Conservation (phyloP, 2,113 vertebrate genomes). For the Anoplopoma fimbria region DNA sequence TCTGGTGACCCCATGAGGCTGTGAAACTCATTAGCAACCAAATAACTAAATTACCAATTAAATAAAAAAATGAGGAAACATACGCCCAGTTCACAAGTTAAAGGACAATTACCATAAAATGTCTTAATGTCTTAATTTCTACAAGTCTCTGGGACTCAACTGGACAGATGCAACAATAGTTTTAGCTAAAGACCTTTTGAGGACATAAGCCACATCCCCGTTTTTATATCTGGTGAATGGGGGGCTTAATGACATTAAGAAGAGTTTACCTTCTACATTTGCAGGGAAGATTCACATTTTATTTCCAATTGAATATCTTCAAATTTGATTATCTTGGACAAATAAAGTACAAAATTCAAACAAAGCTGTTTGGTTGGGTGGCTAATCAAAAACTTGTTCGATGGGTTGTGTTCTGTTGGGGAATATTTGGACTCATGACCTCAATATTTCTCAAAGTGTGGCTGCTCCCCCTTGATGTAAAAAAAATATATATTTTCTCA, state of each 20-base stretch:
- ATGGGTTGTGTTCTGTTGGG: background rate
- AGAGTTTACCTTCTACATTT: background rate
- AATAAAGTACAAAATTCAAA: background rate
- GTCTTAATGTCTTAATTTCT: background rate
- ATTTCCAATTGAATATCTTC: background rate
- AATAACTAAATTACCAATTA: background rate
- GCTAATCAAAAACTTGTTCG: background rate
- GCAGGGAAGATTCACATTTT: background rate
- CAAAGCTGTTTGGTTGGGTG: background rate
- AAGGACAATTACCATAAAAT: background rate
- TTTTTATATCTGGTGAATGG: background rate
- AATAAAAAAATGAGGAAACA: background rate
- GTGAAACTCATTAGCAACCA: background rate
- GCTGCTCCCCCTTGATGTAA: background rate
- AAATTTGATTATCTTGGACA: background rate
- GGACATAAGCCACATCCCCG: background rate
- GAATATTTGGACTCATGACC: no score
- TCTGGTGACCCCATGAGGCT: background rate
- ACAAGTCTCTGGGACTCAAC: background rate
- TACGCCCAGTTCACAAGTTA: background rate
- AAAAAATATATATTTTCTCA: background rate
- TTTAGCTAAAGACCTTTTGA: background rate
- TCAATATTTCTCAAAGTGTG: background rate
- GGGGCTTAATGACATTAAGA: background rate
- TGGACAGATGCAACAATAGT: background rate